Percentiles rank a stretch among this genome's conserved stretches.
These are phyloP conservation scores for Eupithecia tripunctaria DNA, from an alignment of 2,888 invertebrate genomes.

Conservation along the genomic window DNA sequence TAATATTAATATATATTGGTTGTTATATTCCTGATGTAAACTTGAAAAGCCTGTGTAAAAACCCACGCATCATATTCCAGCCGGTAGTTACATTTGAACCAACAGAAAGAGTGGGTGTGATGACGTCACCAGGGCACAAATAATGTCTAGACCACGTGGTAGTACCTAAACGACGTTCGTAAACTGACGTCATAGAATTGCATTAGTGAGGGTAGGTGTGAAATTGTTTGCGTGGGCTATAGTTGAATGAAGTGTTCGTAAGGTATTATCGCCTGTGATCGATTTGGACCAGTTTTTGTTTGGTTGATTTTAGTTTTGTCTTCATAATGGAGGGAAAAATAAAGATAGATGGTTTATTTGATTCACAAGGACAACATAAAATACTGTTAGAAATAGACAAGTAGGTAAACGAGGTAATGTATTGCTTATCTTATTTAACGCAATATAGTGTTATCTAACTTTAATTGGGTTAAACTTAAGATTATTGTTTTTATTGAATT, in stretches of 20 bases:
- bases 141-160: conserved; percentile 28
- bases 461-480: too few species aligned
- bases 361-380: too few species aligned
- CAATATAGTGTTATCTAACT: too few species aligned
- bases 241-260: conserved; percentile 8
- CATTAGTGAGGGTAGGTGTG: not conserved
- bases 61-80: not conserved
- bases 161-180: not conserved
- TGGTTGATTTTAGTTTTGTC: not conserved
- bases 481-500: too few species aligned
- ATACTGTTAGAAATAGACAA: too few species aligned
- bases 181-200: conserved; percentile 8
- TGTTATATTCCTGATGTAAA: not conserved
- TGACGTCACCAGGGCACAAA: conserved; percentile 26
- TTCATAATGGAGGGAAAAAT: too few species aligned
- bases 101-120: conserved; percentile 20
- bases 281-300: not conserved
- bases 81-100: not conserved
- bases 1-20: too few species aligned
- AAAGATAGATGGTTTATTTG: too few species aligned
- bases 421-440: too few species aligned
- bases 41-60: not conserved
- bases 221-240: not conserved
- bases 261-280: not conserved
- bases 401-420: too few species aligned